phyloP scores from a whole-genome alignment of 2,888 invertebrate genomes.

The Drosophila anceps region DNA sequence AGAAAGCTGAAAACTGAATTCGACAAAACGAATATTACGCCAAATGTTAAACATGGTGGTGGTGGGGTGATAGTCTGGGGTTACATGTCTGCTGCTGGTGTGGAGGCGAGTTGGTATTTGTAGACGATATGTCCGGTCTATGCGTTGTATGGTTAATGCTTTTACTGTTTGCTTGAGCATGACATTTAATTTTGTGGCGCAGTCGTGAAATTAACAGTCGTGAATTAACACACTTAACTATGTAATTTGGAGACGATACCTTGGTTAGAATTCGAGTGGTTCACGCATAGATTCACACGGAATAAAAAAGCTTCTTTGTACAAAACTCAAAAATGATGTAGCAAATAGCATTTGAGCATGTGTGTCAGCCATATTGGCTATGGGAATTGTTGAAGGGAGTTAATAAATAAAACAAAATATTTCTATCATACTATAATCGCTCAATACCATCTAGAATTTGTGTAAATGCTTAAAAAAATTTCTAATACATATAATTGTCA shows the following conservation, averaged over 20 bases:
- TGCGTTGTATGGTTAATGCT: too few species aligned
- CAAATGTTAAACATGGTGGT: too few species aligned
- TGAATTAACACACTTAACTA: not conserved
- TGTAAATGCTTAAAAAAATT: slow-evolving; percentile 36
- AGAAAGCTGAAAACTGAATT: too few species aligned
- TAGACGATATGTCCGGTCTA: too few species aligned
- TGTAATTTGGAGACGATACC: slow-evolving; percentile 18
- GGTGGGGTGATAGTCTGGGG: too few species aligned
- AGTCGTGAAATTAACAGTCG: not conserved
- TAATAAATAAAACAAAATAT: slow-evolving; percentile 58
- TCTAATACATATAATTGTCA: not conserved
- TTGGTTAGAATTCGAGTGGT: slow-evolving; percentile 1
- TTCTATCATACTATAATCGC: slow-evolving; percentile 10
- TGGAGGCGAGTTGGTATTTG: too few species aligned
- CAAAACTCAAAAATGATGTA: slow-evolving; percentile 7
- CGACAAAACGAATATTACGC: too few species aligned
- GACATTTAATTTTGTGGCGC: too few species aligned
- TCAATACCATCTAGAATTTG: slow-evolving; percentile 12
- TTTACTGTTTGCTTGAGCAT: too few species aligned
- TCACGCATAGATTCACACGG: not conserved
- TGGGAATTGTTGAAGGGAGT: slow-evolving; percentile 52
- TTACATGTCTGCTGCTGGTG: too few species aligned
- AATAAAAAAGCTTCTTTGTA: slow-evolving; percentile 14
- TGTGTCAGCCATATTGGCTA: slow-evolving; percentile 59
- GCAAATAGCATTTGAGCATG: slow-evolving; percentile 30